Evolutionary conservation across 2,113 vertebrate genomes (phyloP).

Genomic region (Myxocyprinus asiaticus): DNA sequence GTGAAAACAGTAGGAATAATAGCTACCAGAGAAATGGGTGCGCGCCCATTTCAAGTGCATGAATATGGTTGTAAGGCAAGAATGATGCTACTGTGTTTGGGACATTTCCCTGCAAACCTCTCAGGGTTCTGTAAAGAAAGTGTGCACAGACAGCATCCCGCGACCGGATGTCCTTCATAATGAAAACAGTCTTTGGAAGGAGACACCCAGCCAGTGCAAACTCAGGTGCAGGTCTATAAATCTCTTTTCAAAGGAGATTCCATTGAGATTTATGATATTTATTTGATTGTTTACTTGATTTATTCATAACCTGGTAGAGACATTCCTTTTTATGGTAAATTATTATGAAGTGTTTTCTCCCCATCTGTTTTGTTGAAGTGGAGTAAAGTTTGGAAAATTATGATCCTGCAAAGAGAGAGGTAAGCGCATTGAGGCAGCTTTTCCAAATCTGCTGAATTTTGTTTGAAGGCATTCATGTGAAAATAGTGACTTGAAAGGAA

Average conservation of each 20-base stretch:
- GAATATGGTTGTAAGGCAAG: constrained; percentile 1
- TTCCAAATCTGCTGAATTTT: constrained; percentile 2
- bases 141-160: constrained; percentile 33
- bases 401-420: neutral
- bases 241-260: neutral
- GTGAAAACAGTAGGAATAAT: neutral
- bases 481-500: neutral
- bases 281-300: constrained; percentile 3
- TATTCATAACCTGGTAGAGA: neutral
- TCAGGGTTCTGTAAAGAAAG: constrained; percentile 56
- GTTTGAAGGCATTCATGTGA: neutral
- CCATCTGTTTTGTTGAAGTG: constrained; percentile 20
- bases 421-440: neutral
- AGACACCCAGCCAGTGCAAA: constrained; percentile 33
- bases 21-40: neutral
- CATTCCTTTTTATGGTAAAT: neutral
- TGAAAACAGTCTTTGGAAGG: constrained; percentile 33
- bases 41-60: neutral
- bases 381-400: neutral
- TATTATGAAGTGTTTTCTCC: neutral
- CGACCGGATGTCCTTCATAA: constrained; percentile 47
- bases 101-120: constrained; percentile 28
- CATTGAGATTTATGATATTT: neutral
- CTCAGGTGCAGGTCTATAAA: constrained; percentile 38
- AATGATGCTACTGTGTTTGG: constrained; percentile 56